Conservation (phyloP, 1,140 invertebrate genomes). For the Brachionus rubens region DNA sequence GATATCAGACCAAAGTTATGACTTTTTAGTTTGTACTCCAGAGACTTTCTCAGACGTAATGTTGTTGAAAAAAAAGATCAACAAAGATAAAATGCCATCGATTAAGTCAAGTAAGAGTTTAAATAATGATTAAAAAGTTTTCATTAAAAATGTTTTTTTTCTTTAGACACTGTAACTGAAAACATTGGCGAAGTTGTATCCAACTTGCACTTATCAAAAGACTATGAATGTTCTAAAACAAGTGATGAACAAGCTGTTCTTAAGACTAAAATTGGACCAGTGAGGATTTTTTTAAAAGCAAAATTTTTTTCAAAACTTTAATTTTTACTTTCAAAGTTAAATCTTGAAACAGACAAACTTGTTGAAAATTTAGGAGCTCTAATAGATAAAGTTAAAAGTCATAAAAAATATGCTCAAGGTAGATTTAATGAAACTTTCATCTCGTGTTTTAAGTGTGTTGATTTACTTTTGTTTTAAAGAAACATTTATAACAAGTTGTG, state of each 20-base stretch:
- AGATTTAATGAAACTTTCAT: neutral
- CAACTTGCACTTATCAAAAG: conserved; percentile 34
- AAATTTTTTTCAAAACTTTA: neutral
- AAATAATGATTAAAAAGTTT: neutral
- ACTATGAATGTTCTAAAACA: conserved; percentile 34
- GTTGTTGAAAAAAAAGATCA: conserved; percentile 30
- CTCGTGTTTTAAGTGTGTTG: neutral
- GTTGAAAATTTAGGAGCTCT: conserved; percentile 37
- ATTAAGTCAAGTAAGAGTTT: conserved; percentile 26
- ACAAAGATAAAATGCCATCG: conserved; percentile 42
- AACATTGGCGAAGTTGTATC: conserved; percentile 16
- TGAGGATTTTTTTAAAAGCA: neutral
- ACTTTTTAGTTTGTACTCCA: conserved; percentile 41
- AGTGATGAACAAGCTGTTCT: conserved; percentile 28
- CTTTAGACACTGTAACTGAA: conserved; percentile 45
- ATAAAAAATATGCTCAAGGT: conserved; percentile 11
- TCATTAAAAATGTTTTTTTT: neutral
- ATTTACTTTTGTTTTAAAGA: neutral
- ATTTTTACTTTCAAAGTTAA: conserved; percentile 13
- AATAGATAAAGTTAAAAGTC: conserved; percentile 31
- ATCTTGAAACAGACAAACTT: neutral
- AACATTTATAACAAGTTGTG: conserved; percentile 15
- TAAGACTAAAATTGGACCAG: conserved; percentile 24
- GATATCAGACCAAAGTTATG: conserved; percentile 37
- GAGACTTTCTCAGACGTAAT: conserved; percentile 34